Evolutionary conservation across 2,113 vertebrate genomes (phyloP).

Genomic region (Donacobius atricapilla): DNA sequence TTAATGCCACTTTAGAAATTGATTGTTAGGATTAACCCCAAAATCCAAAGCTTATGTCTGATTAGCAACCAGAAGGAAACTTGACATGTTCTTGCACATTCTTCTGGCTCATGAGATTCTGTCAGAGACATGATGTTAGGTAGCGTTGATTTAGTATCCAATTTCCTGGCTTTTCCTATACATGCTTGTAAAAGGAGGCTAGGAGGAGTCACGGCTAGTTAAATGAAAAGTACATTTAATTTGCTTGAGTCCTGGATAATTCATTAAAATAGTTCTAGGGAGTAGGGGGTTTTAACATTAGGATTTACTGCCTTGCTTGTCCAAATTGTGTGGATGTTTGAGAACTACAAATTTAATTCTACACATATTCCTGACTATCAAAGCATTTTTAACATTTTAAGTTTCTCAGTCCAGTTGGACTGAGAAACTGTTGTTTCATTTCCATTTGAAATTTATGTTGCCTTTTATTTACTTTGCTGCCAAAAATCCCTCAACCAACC

Average conservation of each 20-base stretch:
- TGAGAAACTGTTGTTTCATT: not conserved
- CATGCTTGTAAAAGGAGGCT: not conserved
- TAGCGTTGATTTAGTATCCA: not conserved
- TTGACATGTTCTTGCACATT: not conserved
- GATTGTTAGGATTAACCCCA: slow-evolving; percentile 8
- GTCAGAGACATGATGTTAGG: not conserved
- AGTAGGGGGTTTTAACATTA: not conserved
- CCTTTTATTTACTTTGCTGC: not conserved
- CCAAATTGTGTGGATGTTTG: not conserved
- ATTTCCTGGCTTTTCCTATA: not conserved
- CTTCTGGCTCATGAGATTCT: not conserved
- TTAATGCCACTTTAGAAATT: not conserved
- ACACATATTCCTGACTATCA: not conserved
- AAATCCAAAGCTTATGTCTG: slow-evolving; percentile 7
- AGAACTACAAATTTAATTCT: not conserved
- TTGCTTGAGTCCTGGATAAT: not conserved
- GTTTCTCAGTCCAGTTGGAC: not conserved
- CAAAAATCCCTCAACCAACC: not conserved
- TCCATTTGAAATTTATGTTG: not conserved
- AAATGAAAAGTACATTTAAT: not conserved
- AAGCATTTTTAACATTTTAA: not conserved
- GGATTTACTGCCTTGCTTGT: not conserved
- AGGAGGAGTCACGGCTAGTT: not conserved
- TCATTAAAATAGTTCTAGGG: not conserved
- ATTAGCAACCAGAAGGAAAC: slow-evolving; percentile 28